phyloP scores from a whole-genome alignment of 2,113 vertebrate species.

The Isurus oxyrinchus region DNA sequence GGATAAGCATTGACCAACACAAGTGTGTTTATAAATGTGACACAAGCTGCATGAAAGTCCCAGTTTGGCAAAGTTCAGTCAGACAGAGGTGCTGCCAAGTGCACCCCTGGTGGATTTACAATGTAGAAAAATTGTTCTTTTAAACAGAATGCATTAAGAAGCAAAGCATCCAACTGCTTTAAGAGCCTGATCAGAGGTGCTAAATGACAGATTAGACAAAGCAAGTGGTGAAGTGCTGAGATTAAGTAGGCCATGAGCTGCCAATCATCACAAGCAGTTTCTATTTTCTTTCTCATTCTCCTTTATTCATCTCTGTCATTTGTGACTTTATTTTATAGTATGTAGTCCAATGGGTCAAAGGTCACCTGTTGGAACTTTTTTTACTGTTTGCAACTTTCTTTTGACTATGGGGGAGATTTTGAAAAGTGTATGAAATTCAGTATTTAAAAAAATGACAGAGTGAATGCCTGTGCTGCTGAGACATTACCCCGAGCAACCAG shows the following conservation, averaged over 20 bases:
- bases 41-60: not conserved
- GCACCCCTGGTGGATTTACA: not conserved
- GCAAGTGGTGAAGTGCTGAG: not conserved
- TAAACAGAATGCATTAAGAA: not conserved
- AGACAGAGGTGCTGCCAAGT: not conserved
- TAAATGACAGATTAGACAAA: slow-evolving; percentile 27
- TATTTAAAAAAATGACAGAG: too few species aligned
- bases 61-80: not conserved
- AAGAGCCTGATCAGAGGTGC: not conserved
- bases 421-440: not conserved
- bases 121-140: not conserved
- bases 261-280: not conserved
- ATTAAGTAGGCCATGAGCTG: not conserved
- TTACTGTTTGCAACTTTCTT: not conserved
- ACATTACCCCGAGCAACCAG: not conserved
- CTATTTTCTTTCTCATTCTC: slow-evolving; percentile 1
- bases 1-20: not conserved
- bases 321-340: not conserved
- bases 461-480: not conserved
- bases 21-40: not conserved
- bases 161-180: not conserved
- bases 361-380: not conserved
- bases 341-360: not conserved
- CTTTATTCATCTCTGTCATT: not conserved
- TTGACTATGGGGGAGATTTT: not conserved